These are phyloP conservation scores for Euplexia lucipara DNA, from an alignment of 2,888 invertebrate species.

Conservation along the genomic window DNA sequence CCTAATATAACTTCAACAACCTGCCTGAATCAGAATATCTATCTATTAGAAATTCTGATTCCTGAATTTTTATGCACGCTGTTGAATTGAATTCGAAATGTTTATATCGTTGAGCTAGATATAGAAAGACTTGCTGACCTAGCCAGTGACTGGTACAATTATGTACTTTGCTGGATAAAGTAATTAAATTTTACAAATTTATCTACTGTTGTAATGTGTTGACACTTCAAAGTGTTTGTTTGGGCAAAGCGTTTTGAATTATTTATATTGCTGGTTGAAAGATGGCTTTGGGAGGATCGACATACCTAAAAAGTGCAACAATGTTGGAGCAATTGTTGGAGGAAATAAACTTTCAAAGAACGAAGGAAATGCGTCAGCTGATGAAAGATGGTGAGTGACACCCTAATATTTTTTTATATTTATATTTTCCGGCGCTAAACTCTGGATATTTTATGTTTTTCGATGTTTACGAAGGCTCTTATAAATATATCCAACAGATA, in stretches of 20 bases:
- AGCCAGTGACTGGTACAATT: constrained; percentile 12
- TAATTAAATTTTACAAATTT: constrained; percentile 38
- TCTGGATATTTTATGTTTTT: not conserved
- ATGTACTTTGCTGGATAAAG: constrained; percentile 57
- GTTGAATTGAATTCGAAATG: constrained; percentile 16
- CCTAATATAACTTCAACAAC: constrained; percentile 4
- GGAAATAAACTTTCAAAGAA: constrained; percentile 97
- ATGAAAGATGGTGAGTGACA: constrained; percentile 95
- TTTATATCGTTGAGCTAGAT: not conserved
- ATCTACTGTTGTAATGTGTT: constrained; percentile 45
- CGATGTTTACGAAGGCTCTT: not conserved
- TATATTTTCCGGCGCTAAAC: not conserved
- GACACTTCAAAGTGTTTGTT: constrained; percentile 71
- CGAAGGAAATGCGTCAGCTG: constrained; percentile 97
- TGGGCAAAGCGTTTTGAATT: constrained; percentile 59
- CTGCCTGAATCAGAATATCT: not conserved
- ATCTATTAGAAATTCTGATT: not conserved
- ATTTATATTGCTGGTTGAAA: constrained; percentile 48
- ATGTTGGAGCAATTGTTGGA: constrained; percentile 96
- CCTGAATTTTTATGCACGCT: constrained; percentile 34
- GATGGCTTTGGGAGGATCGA: constrained; percentile 86
- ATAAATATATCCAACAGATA: not conserved
- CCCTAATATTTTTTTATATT: constrained; percentile 14
- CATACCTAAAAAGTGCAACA: constrained; percentile 90
- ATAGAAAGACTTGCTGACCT: constrained; percentile 2